These are phyloP conservation scores for Mythimna ferrago DNA, from an alignment of 2,888 invertebrate genomes.

Conservation along the genomic window DNA sequence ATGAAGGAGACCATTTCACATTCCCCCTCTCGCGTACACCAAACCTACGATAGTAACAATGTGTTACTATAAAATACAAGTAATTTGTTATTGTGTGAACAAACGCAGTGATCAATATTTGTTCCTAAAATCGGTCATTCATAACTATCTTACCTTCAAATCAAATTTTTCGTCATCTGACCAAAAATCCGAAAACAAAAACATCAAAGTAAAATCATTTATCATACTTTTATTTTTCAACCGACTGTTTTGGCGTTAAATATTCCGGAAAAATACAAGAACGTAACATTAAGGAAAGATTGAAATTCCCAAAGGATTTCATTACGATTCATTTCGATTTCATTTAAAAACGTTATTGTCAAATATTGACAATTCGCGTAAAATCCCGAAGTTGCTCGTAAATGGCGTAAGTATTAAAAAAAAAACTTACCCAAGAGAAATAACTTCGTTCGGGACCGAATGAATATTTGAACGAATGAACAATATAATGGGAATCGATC, in stretches of 20 bases:
- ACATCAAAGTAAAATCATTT: not conserved
- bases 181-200: conserved; percentile 1
- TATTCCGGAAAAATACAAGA: conserved; percentile 8
- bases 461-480: conserved; percentile 61
- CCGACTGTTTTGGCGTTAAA: not conserved
- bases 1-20: too few species aligned
- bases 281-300: conserved; percentile 16
- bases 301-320: not conserved
- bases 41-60: too few species aligned
- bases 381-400: conserved; percentile 5
- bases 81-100: not conserved
- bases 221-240: not conserved
- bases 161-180: not conserved
- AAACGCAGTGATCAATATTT: not conserved
- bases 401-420: conserved; percentile 39
- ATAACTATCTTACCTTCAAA: not conserved
- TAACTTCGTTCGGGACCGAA: conserved; percentile 41
- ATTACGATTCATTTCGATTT: conserved; percentile 7
- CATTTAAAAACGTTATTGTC: conserved; percentile 10
- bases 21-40: too few species aligned
- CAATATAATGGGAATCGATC: conserved; percentile 49
- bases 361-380: conserved; percentile 35
- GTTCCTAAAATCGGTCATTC: not conserved
- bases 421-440: conserved; percentile 54
- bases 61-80: too few species aligned